Base-by-base conservation (phyloP, 1,140 invertebrate genomes). In the Hyphantria cunea region DNA sequence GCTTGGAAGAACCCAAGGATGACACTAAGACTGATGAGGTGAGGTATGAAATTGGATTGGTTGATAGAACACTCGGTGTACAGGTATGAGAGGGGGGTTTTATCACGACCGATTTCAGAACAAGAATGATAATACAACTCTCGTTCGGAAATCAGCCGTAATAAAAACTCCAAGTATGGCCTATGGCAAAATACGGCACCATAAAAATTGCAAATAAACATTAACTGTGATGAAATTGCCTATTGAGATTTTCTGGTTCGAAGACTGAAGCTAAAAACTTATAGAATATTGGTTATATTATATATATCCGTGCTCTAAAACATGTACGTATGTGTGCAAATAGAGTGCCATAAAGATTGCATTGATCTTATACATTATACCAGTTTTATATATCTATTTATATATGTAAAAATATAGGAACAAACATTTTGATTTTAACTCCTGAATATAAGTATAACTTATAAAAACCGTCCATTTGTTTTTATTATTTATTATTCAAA, bases 51-150 rank as follows among this genome's bases (percentile, higher is more conserved):
- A 94, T 94, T 82, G 93, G 17, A 25, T 25, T 94, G 37, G 93
- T 94, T 25, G 94, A 94, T 68, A 86, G 93, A 77, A 92, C 92
- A n/a, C 84, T 94, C 8, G 93, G 94, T 42, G 94, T 94, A 61
- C 93, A 94, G 82, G 94, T 94, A 59, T 94, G 82, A 80, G 66
- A 52, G 72, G 67, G 45, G 48, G 58, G 59, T 39, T 39, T 25
- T 25, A 25, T 25, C 1, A 25, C 17, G 17, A 5, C 5, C 17
- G 17, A 25, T 25, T 25, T 25, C 5, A 25, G 17, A 25, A 25
- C 17, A 25, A 5, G 17, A 25, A 25, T 25, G n/a, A 25, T 25
- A 25, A 25, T 25, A 25, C 5, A 25, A 3, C 5, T 25, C 5
- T 25, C 17, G 17, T 25, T 25, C 17, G 5, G 17, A 25, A 39